phyloP scores from a whole-genome alignment of 2,888 invertebrate species.

The Xestia rhomboidea region DNA sequence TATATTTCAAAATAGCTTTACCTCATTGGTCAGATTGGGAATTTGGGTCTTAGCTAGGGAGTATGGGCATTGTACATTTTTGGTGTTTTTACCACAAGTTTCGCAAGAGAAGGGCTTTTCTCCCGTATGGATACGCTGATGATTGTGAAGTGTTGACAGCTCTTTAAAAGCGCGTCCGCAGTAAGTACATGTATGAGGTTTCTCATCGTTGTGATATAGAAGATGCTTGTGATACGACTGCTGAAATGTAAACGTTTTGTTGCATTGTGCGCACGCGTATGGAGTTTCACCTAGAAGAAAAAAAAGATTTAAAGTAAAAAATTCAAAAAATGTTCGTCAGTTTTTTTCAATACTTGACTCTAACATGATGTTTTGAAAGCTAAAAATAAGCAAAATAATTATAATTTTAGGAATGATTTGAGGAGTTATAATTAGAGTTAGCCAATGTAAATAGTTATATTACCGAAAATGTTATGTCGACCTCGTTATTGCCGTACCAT shows the following conservation, averaged over 20 bases:
- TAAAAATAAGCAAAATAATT: slow-evolving; percentile 32
- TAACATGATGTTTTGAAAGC: slow-evolving; percentile 17
- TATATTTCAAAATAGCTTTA: neutral
- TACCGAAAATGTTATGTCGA: slow-evolving; percentile 23
- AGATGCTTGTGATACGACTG: slow-evolving; percentile 97
- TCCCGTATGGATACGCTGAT: slow-evolving; percentile 95
- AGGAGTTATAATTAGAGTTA: slow-evolving; percentile 54
- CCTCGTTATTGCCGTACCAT: neutral
- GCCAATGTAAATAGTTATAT: slow-evolving; percentile 54
- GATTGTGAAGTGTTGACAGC: slow-evolving; percentile 96
- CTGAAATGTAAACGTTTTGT: slow-evolving; percentile 96
- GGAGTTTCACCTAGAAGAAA: slow-evolving; percentile 95
- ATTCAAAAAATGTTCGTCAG: neutral
- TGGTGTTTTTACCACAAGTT: slow-evolving; percentile 93
- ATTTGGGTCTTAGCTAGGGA: neutral
- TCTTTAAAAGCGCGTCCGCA: slow-evolving; percentile 96
- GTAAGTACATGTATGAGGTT: slow-evolving; percentile 94
- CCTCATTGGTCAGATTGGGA: neutral
- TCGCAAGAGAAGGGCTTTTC: slow-evolving; percentile 97
- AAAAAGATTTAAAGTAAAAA: slow-evolving; percentile 21
- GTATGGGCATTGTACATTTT: neutral
- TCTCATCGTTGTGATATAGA: slow-evolving; percentile 96
- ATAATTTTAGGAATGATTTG: slow-evolving; percentile 10
- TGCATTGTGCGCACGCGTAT: slow-evolving; percentile 95
- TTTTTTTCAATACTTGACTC: neutral